Base-by-base conservation (phyloP, 2,888 invertebrate genomes). In the Protophormia terraenovae region DNA sequence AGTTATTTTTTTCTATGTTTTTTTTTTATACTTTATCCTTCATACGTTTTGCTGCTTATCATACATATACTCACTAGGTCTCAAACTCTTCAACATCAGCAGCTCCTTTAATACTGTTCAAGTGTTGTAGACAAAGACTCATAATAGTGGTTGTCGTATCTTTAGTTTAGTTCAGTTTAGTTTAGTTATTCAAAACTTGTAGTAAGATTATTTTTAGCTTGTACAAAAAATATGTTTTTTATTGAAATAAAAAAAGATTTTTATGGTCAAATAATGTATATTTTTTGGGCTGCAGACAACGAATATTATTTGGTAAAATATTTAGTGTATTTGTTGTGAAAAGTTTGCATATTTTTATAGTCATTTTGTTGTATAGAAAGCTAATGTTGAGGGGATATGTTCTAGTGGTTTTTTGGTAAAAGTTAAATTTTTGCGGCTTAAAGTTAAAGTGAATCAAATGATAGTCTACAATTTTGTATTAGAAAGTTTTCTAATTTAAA, bases 121-220 rank as follows among this genome's bases (percentile, higher is more conserved):
- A 78, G 69, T 60, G 32, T 14, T 16, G 8, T 35, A 41, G 4
- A 71, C 38, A 29, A 38, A 53, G 35, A 53, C 1, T 38, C 19
- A 3, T 19, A 5, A 50, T 19, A 35, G 45, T 7, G 6, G 35
- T 35, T 12, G 2, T 35, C 19, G 50, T 66, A 27, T 16, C 19
- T 80, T 53, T 64, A 41, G 24, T 58, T 66, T 58, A 45, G 22
- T 79, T 50, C 58, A 72, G 64, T 45, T 62, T 29, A 50, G 24
- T 73, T 76, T 72, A 77, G 84, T 84, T 84, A 84, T 84, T 84
- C 84, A 84, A 77, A 84, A 81, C 72, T 84, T 84, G 77, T 81
- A 72, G 72, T 67, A 67, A 45, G 77, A 81, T 81, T 84, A 81
- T 81, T 72, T 84, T 84, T 62, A 80, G 81, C 50, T 60, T 50